These are phyloP conservation scores for Drosophila teissieri DNA, from an alignment of 1,140 invertebrate species.

Conservation along the genomic window DNA sequence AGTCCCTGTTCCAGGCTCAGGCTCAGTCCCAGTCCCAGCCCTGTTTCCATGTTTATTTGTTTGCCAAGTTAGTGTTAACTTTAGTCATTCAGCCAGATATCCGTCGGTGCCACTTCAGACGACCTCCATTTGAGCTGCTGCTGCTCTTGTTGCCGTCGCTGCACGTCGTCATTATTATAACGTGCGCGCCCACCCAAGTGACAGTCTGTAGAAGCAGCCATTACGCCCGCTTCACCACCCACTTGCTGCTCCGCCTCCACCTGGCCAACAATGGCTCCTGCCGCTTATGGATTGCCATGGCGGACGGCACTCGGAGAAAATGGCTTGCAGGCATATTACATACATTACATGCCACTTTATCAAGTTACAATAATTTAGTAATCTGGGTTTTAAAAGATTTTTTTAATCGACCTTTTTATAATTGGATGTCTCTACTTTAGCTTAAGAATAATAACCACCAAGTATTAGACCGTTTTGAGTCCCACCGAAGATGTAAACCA, in stretches of 20 bases:
- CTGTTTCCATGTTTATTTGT: conserved; percentile 81
- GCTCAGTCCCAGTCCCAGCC: neutral
- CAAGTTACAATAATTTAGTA: too few relatives aligned
- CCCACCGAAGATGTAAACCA: too few relatives aligned
- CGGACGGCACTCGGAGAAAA: conserved; percentile 26
- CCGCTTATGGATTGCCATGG: neutral
- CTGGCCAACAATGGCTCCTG: conserved; percentile 63
- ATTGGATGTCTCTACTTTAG: too few relatives aligned
- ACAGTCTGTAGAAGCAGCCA: conserved; percentile 19
- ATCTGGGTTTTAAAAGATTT: too few relatives aligned
- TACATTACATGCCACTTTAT: too few relatives aligned
- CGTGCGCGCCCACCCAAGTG: conserved; percentile 67
- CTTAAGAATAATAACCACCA: too few relatives aligned
- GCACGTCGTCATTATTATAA: conserved; percentile 79
- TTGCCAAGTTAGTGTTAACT: conserved; percentile 83
- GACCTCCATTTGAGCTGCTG: conserved; percentile 43
- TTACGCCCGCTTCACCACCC: conserved; percentile 5
- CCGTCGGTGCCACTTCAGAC: conserved; percentile 75
- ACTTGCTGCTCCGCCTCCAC: conserved; percentile 36
- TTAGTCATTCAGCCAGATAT: conserved; percentile 82
- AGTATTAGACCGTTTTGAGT: too few relatives aligned
- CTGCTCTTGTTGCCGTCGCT: conserved; percentile 18
- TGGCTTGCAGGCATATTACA: neutral
- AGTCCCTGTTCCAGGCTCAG: conserved; percentile 12
- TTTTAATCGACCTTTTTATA: too few relatives aligned